These are phyloP conservation scores for Spea bombifrons DNA, from an alignment of 2,113 vertebrate species.

Conservation along the genomic window DNA sequence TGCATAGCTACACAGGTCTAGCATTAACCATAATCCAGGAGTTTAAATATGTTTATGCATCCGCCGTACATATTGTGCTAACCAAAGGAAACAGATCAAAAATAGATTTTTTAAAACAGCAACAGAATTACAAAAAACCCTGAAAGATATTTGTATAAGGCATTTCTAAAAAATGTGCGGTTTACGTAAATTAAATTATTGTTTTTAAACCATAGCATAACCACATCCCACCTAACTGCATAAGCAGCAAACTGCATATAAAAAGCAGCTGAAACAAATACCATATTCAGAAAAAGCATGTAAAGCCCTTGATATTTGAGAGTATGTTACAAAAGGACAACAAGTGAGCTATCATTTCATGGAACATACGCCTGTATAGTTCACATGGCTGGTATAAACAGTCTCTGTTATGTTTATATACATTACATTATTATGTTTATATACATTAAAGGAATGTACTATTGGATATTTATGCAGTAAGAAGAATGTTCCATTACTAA, in stretches of 20 bases:
- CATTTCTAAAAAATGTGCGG: too few species aligned
- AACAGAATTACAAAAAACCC: too few species aligned
- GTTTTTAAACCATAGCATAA: neutral
- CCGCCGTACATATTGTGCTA: too few species aligned
- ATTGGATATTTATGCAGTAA: neutral
- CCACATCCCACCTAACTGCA: neutral
- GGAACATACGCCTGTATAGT: neutral
- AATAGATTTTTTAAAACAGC: too few species aligned
- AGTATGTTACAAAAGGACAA: too few species aligned
- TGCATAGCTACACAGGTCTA: too few species aligned
- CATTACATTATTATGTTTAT: neutral
- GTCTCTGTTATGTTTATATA: neutral
- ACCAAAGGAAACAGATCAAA: too few species aligned
- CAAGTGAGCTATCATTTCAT: neutral
- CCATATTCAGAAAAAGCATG: too few species aligned
- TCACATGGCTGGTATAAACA: neutral
- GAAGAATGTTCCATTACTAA: neutral
- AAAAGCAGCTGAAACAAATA: neutral
- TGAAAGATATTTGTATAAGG: too few species aligned
- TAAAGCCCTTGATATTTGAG: neutral
- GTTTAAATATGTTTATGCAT: too few species aligned
- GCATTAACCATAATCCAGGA: too few species aligned
- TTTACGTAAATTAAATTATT: too few species aligned
- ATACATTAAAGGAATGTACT: neutral
- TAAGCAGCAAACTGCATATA: neutral